These are phyloP conservation scores for Scytalopus superciliaris DNA, from an alignment of 2,113 vertebrate species.

Conservation along the genomic window DNA sequence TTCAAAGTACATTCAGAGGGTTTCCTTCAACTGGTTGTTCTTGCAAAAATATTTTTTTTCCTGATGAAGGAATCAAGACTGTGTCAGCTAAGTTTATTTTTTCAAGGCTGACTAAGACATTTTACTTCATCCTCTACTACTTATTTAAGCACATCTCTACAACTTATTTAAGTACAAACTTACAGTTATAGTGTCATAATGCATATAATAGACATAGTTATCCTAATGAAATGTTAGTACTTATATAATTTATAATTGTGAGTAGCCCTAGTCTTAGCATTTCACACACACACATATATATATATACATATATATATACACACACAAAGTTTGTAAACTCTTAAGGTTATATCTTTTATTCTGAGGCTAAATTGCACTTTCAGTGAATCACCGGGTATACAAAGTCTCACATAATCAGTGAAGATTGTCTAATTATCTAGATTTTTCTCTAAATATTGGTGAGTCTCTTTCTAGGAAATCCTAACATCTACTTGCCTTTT, in stretches of 20 bases:
- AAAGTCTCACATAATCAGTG: not conserved
- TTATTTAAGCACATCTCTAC: not conserved
- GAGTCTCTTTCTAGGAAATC: not conserved
- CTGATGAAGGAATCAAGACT: not conserved
- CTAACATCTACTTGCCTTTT: not conserved
- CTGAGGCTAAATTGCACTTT: not conserved
- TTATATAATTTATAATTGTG: not conserved
- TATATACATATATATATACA: too few species aligned
- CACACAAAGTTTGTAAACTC: not conserved
- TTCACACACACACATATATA: too few species aligned
- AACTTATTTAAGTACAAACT: not conserved
- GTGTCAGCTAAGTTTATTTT: not conserved
- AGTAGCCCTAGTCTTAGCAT: not conserved
- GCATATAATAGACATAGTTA: not conserved
- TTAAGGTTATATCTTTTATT: not conserved
- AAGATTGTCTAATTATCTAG: not conserved
- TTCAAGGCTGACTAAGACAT: not conserved
- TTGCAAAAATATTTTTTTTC: not conserved
- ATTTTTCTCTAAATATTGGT: not conserved
- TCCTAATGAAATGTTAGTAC: not conserved
- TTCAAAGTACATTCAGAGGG: not conserved
- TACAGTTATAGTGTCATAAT: not conserved
- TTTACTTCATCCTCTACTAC: not conserved
- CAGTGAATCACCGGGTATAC: not conserved
- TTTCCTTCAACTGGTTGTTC: not conserved